These are phyloP conservation scores for Gymnorhina tibicen DNA, from an alignment of 2,113 vertebrate genomes.

Conservation along the genomic window DNA sequence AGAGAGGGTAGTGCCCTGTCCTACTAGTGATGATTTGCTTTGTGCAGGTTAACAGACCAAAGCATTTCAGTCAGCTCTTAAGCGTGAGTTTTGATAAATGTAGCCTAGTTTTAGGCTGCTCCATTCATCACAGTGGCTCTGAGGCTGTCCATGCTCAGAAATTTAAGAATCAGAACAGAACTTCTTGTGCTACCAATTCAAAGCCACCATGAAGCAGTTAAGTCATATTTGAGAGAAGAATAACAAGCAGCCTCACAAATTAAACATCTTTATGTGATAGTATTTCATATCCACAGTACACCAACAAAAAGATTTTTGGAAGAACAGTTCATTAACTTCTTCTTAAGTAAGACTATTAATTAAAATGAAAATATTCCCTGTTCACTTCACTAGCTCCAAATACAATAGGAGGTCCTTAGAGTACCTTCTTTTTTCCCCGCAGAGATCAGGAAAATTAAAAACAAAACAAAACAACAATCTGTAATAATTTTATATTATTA, in stretches of 20 bases:
- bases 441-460: not conserved
- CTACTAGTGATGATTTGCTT: not conserved
- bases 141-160: not conserved
- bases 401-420: not conserved
- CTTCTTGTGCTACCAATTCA: not conserved
- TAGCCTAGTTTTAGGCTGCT: not conserved
- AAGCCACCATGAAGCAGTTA: not conserved
- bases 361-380: not conserved
- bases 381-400: not conserved
- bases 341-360: not conserved
- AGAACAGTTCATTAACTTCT: not conserved
- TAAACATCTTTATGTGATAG: not conserved
- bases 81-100: not conserved
- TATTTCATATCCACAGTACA: too few relatives aligned
- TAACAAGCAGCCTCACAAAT: not conserved
- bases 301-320: not conserved
- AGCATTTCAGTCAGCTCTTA: not conserved
- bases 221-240: not conserved
- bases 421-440: not conserved
- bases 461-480: not conserved
- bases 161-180: not conserved
- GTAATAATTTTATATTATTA: not conserved
- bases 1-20: not conserved
- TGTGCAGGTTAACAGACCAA: not conserved
- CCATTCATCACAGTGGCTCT: not conserved